phyloP scores from a whole-genome alignment of 2,797 vertebrate species.

The Enteromius argenteus region DNA sequence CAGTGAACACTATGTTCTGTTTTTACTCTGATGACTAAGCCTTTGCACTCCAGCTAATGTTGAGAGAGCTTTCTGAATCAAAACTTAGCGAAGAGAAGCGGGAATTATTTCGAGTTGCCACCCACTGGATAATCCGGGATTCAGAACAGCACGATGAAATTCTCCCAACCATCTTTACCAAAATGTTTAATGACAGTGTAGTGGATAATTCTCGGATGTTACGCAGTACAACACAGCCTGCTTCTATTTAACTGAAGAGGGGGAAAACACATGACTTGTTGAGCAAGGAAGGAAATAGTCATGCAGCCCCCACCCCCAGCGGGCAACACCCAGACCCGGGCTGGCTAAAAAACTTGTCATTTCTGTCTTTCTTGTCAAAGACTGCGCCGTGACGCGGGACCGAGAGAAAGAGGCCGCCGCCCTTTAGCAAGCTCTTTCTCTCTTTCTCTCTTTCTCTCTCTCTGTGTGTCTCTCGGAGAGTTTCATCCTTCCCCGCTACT shows the following conservation, averaged over 20 bases:
- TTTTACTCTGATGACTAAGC: conserved; percentile 26
- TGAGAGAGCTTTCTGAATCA: conserved; percentile 6
- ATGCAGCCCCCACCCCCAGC: conserved; percentile 65
- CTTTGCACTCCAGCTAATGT: not conserved
- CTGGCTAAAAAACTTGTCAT: conserved; percentile 53
- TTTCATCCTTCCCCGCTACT: conserved; percentile 13
- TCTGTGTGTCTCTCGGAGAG: not conserved
- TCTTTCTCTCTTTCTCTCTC: not conserved
- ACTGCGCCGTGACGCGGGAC: conserved; percentile 48
- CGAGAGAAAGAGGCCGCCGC: conserved; percentile 24
- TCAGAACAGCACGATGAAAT: not conserved
- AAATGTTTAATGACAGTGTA: not conserved
- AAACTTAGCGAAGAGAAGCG: conserved; percentile 25
- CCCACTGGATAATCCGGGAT: not conserved
- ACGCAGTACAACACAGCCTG: conserved; percentile 20
- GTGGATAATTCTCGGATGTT: conserved; percentile 45
- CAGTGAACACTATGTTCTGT: conserved; percentile 35
- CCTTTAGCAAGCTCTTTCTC: conserved; percentile 6
- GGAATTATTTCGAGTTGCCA: conserved; percentile 18
- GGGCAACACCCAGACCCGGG: conserved; percentile 65
- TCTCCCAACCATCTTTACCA: not conserved
- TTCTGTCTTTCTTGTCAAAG: conserved; percentile 62
- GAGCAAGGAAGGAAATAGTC: conserved; percentile 59
- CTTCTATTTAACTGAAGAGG: conserved; percentile 14
- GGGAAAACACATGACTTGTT: conserved; percentile 1